These are phyloP conservation scores for Echeneis naucrates DNA, from an alignment of 2,797 vertebrate genomes.

Conservation along the genomic window DNA sequence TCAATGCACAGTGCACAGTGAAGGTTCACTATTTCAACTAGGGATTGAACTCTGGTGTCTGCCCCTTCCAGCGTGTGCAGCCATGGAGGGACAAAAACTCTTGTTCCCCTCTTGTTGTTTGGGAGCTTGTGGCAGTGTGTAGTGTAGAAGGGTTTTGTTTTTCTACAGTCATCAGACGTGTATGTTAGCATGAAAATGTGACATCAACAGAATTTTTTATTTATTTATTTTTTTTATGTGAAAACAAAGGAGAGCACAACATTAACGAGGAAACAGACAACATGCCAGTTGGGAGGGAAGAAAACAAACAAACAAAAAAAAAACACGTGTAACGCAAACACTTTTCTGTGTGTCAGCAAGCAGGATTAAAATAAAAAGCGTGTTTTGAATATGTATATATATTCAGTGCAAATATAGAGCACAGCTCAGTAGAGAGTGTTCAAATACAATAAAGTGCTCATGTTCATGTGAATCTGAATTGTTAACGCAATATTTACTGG, in stretches of 20 bases:
- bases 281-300: slow-evolving; percentile 17
- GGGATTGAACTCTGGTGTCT: not conserved
- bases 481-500: not conserved
- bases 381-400: not conserved
- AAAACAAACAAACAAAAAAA: too few relatives aligned
- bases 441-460: too few relatives aligned
- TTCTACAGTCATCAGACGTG: not conserved
- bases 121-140: not conserved
- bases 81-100: not conserved
- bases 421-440: too few relatives aligned
- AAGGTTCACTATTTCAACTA: not conserved
- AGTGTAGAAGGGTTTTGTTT: not conserved
- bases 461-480: not conserved
- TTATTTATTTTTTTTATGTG: not conserved
- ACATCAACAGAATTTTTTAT: not conserved
- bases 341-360: not conserved
- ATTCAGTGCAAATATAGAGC: too few relatives aligned
- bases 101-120: not conserved
- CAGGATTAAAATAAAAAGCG: not conserved
- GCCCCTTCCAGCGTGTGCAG: not conserved
- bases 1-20: not conserved
- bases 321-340: too few relatives aligned
- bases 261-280: not conserved
- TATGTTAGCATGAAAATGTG: too few relatives aligned
- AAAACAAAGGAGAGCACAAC: not conserved